Evolutionary conservation across 2,113 vertebrate species (phyloP).

Genomic region (Oxygymnocypris stewartii): DNA sequence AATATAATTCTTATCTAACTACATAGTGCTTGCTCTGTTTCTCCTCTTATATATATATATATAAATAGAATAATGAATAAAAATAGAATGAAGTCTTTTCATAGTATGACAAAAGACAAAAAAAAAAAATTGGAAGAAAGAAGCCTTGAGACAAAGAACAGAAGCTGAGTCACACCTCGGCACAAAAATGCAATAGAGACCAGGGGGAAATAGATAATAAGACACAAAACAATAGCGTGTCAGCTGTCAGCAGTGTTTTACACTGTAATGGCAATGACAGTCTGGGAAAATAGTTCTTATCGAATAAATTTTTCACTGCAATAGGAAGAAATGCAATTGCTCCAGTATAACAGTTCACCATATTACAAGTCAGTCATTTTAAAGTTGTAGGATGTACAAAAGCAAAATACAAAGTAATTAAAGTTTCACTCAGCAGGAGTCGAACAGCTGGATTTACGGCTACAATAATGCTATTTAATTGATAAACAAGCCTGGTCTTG

Average conservation of each 20-base stretch:
- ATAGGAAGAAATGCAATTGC: background rate
- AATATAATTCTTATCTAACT: background rate
- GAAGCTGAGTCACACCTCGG: constrained; percentile 21
- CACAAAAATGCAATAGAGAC: constrained; percentile 12
- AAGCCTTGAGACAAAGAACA: constrained; percentile 12
- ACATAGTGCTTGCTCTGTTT: background rate
- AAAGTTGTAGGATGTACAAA: background rate
- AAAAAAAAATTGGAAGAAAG: background rate
- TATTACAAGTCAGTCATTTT: constrained; percentile 1
- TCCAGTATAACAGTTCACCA: background rate
- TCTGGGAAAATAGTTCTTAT: background rate
- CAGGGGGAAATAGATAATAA: background rate
- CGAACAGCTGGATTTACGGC: background rate
- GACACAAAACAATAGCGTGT: constrained; percentile 18
- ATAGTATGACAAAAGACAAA: background rate
- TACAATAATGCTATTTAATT: constrained; percentile 22
- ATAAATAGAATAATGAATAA: too few relatives aligned
- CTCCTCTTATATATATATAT: background rate
- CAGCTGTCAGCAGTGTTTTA: constrained; percentile 10
- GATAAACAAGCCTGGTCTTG: constrained; percentile 27
- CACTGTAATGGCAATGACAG: background rate
- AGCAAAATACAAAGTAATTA: background rate
- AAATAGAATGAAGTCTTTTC: too few relatives aligned
- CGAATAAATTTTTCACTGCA: background rate
- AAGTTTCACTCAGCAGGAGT: background rate